Conservation (phyloP, 2,797 vertebrate species). For the Rhincodon typus region DNA sequence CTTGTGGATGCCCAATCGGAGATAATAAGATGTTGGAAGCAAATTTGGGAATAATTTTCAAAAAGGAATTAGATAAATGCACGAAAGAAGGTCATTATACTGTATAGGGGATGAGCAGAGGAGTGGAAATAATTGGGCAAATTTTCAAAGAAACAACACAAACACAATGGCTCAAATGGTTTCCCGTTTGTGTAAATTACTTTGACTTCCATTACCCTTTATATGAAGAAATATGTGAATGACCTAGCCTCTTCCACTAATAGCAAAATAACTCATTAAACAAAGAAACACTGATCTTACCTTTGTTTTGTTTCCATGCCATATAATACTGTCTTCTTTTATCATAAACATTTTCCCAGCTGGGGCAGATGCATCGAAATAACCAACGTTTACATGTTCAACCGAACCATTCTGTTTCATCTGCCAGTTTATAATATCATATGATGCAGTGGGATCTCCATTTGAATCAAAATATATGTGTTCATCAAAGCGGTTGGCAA, state of each 20-base stretch:
- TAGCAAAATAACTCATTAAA: not conserved
- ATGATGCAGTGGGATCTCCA: slow-evolving; percentile 49
- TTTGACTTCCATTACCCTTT: not conserved
- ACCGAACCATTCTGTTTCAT: slow-evolving; percentile 44
- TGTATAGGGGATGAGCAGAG: not conserved
- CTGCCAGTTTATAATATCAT: slow-evolving; percentile 53
- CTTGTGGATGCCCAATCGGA: not conserved
- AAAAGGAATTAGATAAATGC: not conserved
- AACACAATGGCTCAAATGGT: too few species aligned
- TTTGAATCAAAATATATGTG: slow-evolving; percentile 49
- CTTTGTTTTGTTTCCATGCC: slow-evolving; percentile 44
- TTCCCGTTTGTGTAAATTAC: not conserved
- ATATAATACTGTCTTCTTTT: slow-evolving; percentile 44
- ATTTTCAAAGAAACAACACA: too few species aligned
- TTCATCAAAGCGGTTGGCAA: slow-evolving; percentile 44
- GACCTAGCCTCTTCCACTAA: not conserved
- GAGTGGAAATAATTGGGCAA: not conserved
- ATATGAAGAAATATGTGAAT: not conserved
- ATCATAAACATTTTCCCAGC: slow-evolving; percentile 46
- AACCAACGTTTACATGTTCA: slow-evolving; percentile 47
- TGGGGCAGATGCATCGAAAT: slow-evolving; percentile 46
- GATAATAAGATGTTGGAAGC: not conserved
- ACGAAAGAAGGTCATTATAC: not conserved
- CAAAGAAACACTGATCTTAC: slow-evolving; percentile 41
- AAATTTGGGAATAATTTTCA: not conserved